phyloP scores from a whole-genome alignment of 2,888 invertebrate genomes.

The Polyommatus icarus region DNA sequence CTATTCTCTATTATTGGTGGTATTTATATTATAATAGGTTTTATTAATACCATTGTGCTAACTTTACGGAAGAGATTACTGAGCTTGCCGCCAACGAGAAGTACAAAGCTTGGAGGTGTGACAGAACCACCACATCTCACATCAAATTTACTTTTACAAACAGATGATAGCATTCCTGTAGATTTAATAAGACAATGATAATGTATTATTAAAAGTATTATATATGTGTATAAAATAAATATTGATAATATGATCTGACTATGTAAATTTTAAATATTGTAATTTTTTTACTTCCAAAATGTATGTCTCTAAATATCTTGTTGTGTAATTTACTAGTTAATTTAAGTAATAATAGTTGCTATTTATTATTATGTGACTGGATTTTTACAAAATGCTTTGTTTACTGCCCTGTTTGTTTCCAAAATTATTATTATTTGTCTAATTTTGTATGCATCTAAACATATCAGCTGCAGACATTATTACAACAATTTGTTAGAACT shows the following conservation, averaged over 20 bases:
- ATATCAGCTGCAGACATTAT: too few relatives aligned
- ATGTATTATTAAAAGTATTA: conserved; percentile 30
- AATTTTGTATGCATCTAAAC: too few relatives aligned
- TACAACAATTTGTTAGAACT: too few relatives aligned
- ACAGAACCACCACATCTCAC: conserved; percentile 43
- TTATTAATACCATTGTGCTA: conserved; percentile 61
- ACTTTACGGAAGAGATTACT: conserved; percentile 52
- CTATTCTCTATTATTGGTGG: conserved; percentile 96
- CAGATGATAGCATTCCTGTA: conserved; percentile 62
- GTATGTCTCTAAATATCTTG: too few relatives aligned
- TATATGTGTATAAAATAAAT: neutral
- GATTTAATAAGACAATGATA: conserved; percentile 62
- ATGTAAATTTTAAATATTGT: neutral
- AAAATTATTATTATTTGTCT: too few relatives aligned
- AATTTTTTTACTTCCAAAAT: neutral
- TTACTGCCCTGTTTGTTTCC: too few relatives aligned
- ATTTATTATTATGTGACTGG: too few relatives aligned
- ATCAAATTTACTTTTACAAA: conserved; percentile 61
- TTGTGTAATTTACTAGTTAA: neutral
- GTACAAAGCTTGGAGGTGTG: conserved; percentile 45
- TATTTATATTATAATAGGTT: conserved; percentile 92
- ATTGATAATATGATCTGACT: neutral
- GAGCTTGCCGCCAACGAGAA: conserved; percentile 44
- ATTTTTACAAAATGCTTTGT: too few relatives aligned
- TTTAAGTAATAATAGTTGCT: neutral